A percentile compares a stretch with the other conserved stretches of the same genome.
Conservation (phyloP, 2,888 invertebrate species). For the Tenthredo mesomela region DNA sequence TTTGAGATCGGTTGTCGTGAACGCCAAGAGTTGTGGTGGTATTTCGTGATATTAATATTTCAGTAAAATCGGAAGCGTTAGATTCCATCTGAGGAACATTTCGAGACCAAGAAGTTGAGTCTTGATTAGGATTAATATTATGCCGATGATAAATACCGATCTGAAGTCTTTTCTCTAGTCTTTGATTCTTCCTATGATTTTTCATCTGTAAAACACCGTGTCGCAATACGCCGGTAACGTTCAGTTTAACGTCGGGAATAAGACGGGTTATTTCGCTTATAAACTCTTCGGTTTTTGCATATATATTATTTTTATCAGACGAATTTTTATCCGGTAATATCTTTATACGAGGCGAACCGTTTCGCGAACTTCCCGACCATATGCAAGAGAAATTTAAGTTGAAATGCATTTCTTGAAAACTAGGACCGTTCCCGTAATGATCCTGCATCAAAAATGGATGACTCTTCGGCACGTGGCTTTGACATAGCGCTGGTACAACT, state of each 20-base stretch:
- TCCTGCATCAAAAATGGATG: conserved; percentile 10
- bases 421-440: conserved; percentile 2
- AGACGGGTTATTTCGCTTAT: conserved; percentile 39
- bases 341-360: not conserved
- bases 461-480: conserved; percentile 10
- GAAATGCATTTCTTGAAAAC: conserved; percentile 38
- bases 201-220: conserved; percentile 5
- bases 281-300: conserved; percentile 33
- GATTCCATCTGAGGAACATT: conserved; percentile 21
- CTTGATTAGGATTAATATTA: conserved; percentile 4
- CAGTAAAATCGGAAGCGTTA: conserved; percentile 7
- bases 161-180: conserved; percentile 33
- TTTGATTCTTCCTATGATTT: conserved; percentile 11
- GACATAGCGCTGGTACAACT: conserved; percentile 27
- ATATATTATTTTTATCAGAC: conserved; percentile 12
- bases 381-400: conserved; percentile 39
- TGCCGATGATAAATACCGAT: conserved; percentile 40
- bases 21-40: not conserved
- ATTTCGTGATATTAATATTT: not conserved
- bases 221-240: conserved; percentile 14
- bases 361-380: conserved; percentile 6
- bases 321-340: conserved; percentile 35
- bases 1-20: conserved; percentile 22
- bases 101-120: not conserved
- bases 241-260: conserved; percentile 14